Base-by-base conservation (phyloP, 2,113 vertebrate species). In the Oryzias celebensis region DNA sequence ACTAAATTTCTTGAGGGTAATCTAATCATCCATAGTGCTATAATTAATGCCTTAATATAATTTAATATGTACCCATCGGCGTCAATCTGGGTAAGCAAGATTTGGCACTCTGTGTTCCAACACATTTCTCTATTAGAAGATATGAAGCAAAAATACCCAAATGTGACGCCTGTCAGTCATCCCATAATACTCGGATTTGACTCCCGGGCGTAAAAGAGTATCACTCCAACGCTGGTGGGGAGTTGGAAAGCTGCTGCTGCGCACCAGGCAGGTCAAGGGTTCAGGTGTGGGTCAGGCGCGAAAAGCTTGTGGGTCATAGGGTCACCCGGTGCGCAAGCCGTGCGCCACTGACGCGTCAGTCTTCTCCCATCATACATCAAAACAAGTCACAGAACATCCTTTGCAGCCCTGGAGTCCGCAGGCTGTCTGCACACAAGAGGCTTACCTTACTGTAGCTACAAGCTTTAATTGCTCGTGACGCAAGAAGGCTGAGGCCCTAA, bases 1-100 rank as follows among this genome's bases (percentile, higher is more conserved):
- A 50, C 66, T 55, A 77, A 71, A 81, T 78, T 67, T 78, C 85
- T 65, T 1, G 43, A 47, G 73, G 71, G 70, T 62, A 75, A 74
- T 86, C 66, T 80, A 84, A 89, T 83, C 74, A 82, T 58, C 67
- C 55, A 69, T 55, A 81, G 75, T 75, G 74, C 78, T 79, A 71
- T 75, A 86, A 86, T 86, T 85, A 77, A 80, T 73, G 74, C 72
- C 54, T 53, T 72, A 75, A 73, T 84, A 68, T 80, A 7, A 69
- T 83, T 80, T 70, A 63, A 77, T 58, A 77, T 71, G 75, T 83
- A 58, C 62, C 76, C 82, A 80, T 73, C 54, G 76, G 80, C 71
- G 41, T 59, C 68, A 50, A 50, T 81, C 69, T 78, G 56, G 48
- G 65, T 16, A 22, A 62, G 17, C 14, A 63, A 64, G 52, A 53